phyloP scores from a whole-genome alignment of 1,140 invertebrate species.

The Sipha flava region DNA sequence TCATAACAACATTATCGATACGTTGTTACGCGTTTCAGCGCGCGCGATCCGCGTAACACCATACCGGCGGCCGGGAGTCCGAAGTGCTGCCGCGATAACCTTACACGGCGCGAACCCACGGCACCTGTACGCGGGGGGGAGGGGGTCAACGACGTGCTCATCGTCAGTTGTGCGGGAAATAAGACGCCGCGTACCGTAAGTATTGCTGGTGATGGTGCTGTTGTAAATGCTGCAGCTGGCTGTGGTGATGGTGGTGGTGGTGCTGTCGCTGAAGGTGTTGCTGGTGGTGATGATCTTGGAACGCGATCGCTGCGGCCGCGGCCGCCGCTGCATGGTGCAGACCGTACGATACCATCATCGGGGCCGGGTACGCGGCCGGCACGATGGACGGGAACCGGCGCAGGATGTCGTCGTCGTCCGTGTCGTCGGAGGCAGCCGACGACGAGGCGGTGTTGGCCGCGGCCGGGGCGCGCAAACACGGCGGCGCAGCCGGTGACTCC shows the following conservation, averaged over 20 bases:
- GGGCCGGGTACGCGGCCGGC: constrained; percentile 22
- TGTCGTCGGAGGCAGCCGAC: background rate
- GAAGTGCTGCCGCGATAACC: no score
- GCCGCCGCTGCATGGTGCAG: constrained; percentile 31
- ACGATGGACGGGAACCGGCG: constrained; percentile 27
- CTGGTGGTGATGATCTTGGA: constrained; percentile 33
- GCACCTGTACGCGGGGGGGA: no score
- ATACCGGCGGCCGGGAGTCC: no score
- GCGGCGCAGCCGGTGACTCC: constrained; percentile 33
- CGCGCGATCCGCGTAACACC: background rate
- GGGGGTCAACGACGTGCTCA: no score
- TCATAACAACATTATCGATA: no score
- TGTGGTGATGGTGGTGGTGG: constrained; percentile 2
- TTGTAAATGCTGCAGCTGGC: constrained; percentile 39
- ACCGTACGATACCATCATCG: constrained; percentile 33
- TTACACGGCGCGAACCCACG: background rate
- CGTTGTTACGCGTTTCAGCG: background rate
- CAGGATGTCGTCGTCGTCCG: constrained; percentile 3
- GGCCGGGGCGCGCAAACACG: constrained; percentile 33
- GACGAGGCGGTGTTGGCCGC: background rate
- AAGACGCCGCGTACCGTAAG: constrained; percentile 43
- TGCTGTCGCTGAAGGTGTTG: background rate
- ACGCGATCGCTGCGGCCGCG: constrained; percentile 10
- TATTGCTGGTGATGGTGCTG: constrained; percentile 44
- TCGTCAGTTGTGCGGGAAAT: constrained; percentile 16